phyloP scores from a whole-genome alignment of 1,140 invertebrate genomes.

The Ladona fulva region DNA sequence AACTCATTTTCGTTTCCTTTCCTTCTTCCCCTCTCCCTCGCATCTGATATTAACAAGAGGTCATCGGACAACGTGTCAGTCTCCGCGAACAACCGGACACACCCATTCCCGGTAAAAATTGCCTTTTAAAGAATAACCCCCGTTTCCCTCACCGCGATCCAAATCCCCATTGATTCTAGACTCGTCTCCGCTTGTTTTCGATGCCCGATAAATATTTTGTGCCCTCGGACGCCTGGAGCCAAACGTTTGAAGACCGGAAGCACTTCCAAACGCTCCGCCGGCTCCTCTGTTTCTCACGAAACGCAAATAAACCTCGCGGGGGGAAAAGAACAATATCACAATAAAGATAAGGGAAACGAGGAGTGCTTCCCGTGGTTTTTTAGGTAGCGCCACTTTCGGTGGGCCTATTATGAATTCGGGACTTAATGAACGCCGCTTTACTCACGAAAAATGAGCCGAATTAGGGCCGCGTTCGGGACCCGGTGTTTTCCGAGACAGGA shows the following conservation, averaged over 20 bases:
- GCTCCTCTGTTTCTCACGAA: too few relatives aligned
- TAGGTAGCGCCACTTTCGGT: background rate
- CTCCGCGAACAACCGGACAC: background rate
- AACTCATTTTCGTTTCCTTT: background rate
- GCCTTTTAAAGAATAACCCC: too few relatives aligned
- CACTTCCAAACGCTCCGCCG: too few relatives aligned
- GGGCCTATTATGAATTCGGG: background rate
- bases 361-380: background rate
- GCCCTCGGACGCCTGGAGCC: too few relatives aligned
- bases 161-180: too few relatives aligned
- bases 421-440: background rate
- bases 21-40: background rate
- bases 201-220: too few relatives aligned
- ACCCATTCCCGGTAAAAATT: too few relatives aligned
- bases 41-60: background rate
- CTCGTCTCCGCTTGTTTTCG: too few relatives aligned
- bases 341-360: background rate
- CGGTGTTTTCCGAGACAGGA: background rate
- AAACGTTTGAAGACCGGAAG: too few relatives aligned
- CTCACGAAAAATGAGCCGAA: background rate
- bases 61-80: background rate
- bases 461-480: background rate
- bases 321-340: too few relatives aligned
- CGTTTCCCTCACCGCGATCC: too few relatives aligned
- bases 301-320: too few relatives aligned